Evolutionary conservation across 2,113 vertebrate species (phyloP), one percentile per base, ranked within the genome.

Genomic region (Baryphthengus martii): DNA sequence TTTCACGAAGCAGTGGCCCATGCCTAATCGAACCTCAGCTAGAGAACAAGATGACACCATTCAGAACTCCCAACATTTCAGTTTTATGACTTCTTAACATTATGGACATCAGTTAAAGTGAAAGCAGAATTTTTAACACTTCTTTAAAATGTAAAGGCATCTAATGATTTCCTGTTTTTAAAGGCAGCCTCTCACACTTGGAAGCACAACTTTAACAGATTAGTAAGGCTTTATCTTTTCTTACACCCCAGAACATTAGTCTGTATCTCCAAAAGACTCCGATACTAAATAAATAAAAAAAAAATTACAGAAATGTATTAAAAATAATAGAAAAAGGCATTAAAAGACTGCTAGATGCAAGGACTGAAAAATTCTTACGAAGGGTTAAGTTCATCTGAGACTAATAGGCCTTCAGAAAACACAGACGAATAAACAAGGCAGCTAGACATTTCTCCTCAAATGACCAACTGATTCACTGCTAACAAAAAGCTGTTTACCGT

Each of bases 1-100:
- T 86, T 99, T 99, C 83, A 99, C 99, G 12, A 99, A 99, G 96
- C 99, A 99, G 96, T 99, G 99, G 63, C 99, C 99, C 99, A 99
- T 99, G 42, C 99, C 99, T 70, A 99, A 95, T 62, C 99, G 98
- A 61, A 99, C 99, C 95, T 99, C 99, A 26, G 99, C 99, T 99
- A 94, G 55, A 77, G 78, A 96, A 83, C 52, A 95, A 96, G 81
- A 85, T 2, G 8, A 96, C 84, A 81, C 15, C 61, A 89, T 50
- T 96, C 75, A 96, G 29, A 91, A 42, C n/a, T 68, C 35, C 72
- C 23, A 93, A 82, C 52, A n/a, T 67, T 63, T 53, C 66, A 53
- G 47, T 25, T 82, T 56, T 5, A 71, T 72, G 21, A 42, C 26
- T 44, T 76, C 58, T 65, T 44, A 35, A 31, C 37, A 72, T 29